A percentile compares a stretch with the other conserved stretches of the same genome.
Evolutionary conservation across 1,140 invertebrate genomes (phyloP).

Genomic region (Cardiocondyla obscurior): DNA sequence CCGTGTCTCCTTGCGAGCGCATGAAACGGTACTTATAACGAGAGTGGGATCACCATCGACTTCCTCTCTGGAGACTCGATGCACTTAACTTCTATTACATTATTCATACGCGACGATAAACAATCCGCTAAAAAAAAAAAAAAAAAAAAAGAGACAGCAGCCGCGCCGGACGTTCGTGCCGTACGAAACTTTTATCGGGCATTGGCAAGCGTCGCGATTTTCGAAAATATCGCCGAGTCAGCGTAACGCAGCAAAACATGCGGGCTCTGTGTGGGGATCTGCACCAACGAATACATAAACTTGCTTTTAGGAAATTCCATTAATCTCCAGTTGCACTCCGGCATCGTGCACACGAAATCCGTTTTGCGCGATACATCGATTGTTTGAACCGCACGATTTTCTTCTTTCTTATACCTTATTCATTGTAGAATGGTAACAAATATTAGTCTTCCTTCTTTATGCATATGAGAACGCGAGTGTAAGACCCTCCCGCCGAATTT

Average conservation of each 20-base stretch:
- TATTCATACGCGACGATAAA: slow-evolving; percentile 57
- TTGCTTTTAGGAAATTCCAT: slow-evolving; percentile 58
- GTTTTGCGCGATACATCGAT: slow-evolving; percentile 38
- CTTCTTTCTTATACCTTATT: not conserved
- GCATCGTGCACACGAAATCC: slow-evolving; percentile 13
- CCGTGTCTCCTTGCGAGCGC: slow-evolving; percentile 29
- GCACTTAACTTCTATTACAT: slow-evolving; percentile 55
- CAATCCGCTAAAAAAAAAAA: slow-evolving; percentile 36
- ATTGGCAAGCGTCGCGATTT: slow-evolving; percentile 56
- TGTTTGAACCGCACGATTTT: slow-evolving; percentile 13
- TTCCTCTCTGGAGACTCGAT: slow-evolving; percentile 55
- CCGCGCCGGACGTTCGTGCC: slow-evolving; percentile 34
- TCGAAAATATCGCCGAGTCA: slow-evolving; percentile 56
- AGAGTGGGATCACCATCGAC: slow-evolving; percentile 52
- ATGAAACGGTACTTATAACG: slow-evolving; percentile 57
- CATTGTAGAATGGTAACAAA: not conserved
- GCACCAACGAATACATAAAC: slow-evolving; percentile 56
- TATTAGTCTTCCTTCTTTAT: not conserved
- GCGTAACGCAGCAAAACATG: slow-evolving; percentile 46
- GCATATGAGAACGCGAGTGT: not conserved
- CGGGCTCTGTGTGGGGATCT: slow-evolving; percentile 5
- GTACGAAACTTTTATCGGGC: slow-evolving; percentile 48
- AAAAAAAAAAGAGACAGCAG: slow-evolving; percentile 19
- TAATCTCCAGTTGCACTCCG: slow-evolving; percentile 48
- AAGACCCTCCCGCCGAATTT: not conserved